These are phyloP conservation scores for Petrophora chlorosata DNA, from an alignment of 2,888 invertebrate genomes.

Conservation along the genomic window DNA sequence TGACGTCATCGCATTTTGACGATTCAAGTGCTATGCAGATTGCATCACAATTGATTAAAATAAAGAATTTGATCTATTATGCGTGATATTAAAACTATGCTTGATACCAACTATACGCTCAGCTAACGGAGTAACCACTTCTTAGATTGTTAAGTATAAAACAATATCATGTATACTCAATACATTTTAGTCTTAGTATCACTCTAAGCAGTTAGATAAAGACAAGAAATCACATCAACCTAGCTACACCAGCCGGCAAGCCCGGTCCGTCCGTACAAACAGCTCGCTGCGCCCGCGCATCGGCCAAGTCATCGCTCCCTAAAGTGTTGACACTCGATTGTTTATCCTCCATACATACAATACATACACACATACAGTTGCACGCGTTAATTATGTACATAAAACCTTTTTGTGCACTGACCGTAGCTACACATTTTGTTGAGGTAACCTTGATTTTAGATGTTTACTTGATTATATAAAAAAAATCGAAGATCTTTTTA, in stretches of 20 bases:
- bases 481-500: no score
- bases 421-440: slow-evolving; percentile 21
- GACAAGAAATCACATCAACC: slow-evolving; percentile 11
- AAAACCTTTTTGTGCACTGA: slow-evolving; percentile 45
- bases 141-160: no score
- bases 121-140: no score
- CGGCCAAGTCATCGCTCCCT: slow-evolving; percentile 74
- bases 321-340: slow-evolving; percentile 78
- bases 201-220: neutral
- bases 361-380: slow-evolving; percentile 68
- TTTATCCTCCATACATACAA: slow-evolving; percentile 51
- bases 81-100: no score
- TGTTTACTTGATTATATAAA: neutral
- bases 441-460: slow-evolving; percentile 14
- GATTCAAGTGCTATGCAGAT: no score
- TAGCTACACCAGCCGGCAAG: slow-evolving; percentile 12
- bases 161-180: no score
- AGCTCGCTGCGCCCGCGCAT: slow-evolving; percentile 43
- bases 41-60: no score
- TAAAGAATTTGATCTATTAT: no score
- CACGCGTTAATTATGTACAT: slow-evolving; percentile 67
- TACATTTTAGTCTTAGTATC: neutral
- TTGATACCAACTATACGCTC: no score
- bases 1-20: no score
- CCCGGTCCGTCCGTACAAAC: slow-evolving; percentile 37